phyloP scores from a whole-genome alignment of 2,888 invertebrate species.

The Xanthia icteritia region DNA sequence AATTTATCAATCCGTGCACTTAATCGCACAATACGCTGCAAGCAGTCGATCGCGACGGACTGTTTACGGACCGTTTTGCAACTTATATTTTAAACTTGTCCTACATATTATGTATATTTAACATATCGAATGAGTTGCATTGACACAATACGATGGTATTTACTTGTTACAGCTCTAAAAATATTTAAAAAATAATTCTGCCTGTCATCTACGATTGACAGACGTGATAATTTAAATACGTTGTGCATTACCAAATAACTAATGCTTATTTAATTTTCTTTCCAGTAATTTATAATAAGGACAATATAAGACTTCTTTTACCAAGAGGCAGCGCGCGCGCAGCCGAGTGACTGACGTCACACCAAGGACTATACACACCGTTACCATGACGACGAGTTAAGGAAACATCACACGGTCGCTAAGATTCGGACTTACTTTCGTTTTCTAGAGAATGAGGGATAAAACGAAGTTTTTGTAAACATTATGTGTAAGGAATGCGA shows the following conservation, averaged over 20 bases:
- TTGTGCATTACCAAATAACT: slow-evolving; percentile 4
- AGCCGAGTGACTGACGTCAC: slow-evolving; percentile 55
- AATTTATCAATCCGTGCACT: no score
- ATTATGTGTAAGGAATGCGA: slow-evolving; percentile 14
- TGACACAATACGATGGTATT: no score
- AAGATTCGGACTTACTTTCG: slow-evolving; percentile 29
- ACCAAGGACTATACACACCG: slow-evolving; percentile 43
- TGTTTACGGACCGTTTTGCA: no score
- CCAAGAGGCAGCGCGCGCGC: slow-evolving; percentile 53
- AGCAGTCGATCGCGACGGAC: no score
- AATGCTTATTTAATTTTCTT: slow-evolving; percentile 5
- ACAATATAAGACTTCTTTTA: slow-evolving; percentile 65
- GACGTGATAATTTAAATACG: background rate
- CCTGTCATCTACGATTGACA: no score
- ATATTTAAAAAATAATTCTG: no score
- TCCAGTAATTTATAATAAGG: slow-evolving; percentile 62
- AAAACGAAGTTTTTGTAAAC: slow-evolving; percentile 2
- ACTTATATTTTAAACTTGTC: no score
- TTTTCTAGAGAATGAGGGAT: background rate
- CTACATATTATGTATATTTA: no score
- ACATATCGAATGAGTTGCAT: no score
- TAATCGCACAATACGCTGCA: no score
- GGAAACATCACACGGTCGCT: slow-evolving; percentile 33
- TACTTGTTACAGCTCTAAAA: no score
- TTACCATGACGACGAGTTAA: slow-evolving; percentile 56